phyloP scores from a whole-genome alignment of 2,113 vertebrate species.

The Taurulus bubalis region DNA sequence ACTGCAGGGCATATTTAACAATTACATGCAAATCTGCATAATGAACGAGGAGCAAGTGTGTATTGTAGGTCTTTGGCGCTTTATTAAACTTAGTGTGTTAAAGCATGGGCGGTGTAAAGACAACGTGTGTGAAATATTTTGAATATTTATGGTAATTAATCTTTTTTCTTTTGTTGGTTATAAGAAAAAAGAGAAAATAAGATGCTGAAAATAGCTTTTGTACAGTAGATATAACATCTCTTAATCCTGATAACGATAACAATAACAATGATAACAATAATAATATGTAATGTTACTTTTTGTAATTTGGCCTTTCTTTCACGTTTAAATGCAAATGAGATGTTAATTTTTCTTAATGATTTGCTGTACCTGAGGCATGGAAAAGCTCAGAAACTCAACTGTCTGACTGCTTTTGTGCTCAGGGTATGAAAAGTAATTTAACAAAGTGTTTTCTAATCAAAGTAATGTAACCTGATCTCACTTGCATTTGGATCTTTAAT shows the following conservation, averaged over 20 bases:
- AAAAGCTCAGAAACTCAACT: conserved; percentile 72
- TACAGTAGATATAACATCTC: neutral
- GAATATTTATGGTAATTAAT: neutral
- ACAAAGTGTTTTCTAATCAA: conserved; percentile 83
- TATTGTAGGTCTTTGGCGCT: conserved; percentile 79
- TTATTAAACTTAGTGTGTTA: conserved; percentile 69
- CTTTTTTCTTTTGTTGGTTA: neutral
- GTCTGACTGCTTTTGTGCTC: conserved; percentile 79
- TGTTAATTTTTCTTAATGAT: conserved; percentile 84
- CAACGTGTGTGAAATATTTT: conserved; percentile 3
- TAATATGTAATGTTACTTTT: conserved; percentile 21
- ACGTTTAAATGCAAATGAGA: conserved; percentile 82
- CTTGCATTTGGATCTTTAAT: conserved; percentile 67
- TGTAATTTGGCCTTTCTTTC: conserved; percentile 39
- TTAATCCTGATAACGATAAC: conserved; percentile 10
- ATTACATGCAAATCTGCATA: conserved; percentile 90
- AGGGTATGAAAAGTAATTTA: conserved; percentile 85
- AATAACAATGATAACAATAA: conserved; percentile 9
- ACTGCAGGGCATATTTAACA: conserved; percentile 89
- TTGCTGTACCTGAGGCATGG: conserved; percentile 78
- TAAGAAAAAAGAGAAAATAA: neutral
- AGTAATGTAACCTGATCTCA: conserved; percentile 76
- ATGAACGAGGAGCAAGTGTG: conserved; percentile 87
- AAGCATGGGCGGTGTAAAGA: conserved; percentile 68
- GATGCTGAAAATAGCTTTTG: neutral